phyloP scores from a whole-genome alignment of 2,797 vertebrate species.

The Enteromius thamalakanensis region DNA sequence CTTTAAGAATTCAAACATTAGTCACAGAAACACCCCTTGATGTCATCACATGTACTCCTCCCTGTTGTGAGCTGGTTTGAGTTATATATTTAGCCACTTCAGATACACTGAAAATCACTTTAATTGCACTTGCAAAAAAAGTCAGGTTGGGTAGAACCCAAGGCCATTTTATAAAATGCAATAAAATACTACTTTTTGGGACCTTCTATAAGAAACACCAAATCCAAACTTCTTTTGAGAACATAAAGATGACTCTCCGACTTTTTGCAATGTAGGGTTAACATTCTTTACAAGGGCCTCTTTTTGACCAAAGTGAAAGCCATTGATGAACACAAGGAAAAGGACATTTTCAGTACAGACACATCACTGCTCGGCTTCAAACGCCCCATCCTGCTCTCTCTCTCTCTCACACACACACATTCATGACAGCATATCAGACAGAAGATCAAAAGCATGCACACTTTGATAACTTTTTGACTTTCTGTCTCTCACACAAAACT shows the following conservation, averaged over 20 bases:
- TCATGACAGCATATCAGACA: constrained; percentile 11
- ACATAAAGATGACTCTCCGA: background rate
- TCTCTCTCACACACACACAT: background rate
- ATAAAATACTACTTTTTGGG: background rate
- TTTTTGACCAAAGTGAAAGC: constrained; percentile 3
- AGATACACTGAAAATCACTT: background rate
- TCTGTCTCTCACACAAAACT: background rate
- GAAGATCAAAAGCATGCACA: constrained; percentile 29
- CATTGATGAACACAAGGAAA: constrained; percentile 13
- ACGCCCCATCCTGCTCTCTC: background rate
- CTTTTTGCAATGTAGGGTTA: background rate
- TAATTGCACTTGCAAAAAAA: background rate
- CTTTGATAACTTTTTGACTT: constrained; percentile 12
- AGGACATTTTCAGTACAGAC: constrained; percentile 13
- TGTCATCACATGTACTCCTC: background rate
- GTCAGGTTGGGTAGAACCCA: background rate
- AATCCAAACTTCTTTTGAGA: constrained; percentile 5
- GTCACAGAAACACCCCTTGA: background rate
- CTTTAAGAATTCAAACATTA: constrained; percentile 1
- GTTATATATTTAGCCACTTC: background rate
- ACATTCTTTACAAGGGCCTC: constrained; percentile 15
- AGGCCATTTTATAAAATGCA: background rate
- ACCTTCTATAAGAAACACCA: background rate
- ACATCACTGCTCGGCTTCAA: constrained; percentile 32
- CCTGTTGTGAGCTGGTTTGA: constrained; percentile 10